Conservation (phyloP, 2,888 invertebrate species). For the Trisateles emortualis region DNA sequence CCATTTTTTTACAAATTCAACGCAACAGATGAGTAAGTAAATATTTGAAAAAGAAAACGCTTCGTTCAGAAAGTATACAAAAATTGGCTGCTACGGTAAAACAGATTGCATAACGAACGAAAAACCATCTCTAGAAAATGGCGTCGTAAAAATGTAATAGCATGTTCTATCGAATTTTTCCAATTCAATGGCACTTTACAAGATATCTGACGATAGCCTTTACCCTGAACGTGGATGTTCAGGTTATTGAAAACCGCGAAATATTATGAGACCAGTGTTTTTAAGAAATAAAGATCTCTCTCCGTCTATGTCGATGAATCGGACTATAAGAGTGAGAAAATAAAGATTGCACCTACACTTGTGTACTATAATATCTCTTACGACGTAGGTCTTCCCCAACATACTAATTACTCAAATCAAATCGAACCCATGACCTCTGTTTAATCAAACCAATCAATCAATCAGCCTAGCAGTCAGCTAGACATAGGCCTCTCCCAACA, state of each 20-base stretch:
- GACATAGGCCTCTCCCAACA: too few species aligned
- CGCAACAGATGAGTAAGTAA: constrained; percentile 23
- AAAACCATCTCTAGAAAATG: constrained; percentile 55
- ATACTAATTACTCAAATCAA: too few species aligned
- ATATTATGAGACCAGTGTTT: not conserved
- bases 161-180: constrained; percentile 65
- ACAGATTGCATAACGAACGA: constrained; percentile 40
- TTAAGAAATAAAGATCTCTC: not conserved
- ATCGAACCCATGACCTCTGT: too few species aligned
- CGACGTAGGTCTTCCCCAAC: too few species aligned
- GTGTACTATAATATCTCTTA: too few species aligned
- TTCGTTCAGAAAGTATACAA: constrained; percentile 49
- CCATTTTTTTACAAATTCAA: not conserved
- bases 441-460: too few species aligned
- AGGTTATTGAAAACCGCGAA: not conserved
- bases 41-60: constrained; percentile 48
- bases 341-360: too few species aligned
- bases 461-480: too few species aligned
- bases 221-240: constrained; percentile 21
- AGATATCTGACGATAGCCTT: constrained; percentile 31
- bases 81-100: constrained; percentile 48
- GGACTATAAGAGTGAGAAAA: too few species aligned
- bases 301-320: too few species aligned
- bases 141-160: constrained; percentile 68
- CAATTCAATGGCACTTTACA: constrained; percentile 57